These are phyloP conservation scores for Tubulanus polymorphus DNA, from an alignment of 2,888 invertebrate genomes.

Conservation along the genomic window DNA sequence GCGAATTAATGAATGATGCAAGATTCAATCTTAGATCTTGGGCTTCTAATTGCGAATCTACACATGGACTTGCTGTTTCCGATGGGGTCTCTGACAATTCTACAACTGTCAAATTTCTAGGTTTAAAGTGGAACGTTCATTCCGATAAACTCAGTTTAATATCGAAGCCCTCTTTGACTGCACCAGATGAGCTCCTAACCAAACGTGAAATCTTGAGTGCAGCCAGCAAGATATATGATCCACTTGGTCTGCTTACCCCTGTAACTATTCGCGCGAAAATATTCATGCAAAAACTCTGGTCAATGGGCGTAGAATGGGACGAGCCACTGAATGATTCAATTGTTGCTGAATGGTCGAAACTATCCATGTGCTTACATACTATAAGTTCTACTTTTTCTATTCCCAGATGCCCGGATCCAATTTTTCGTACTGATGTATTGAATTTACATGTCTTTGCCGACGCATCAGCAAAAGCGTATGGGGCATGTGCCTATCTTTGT, in stretches of 20 bases:
- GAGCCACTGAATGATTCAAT: background rate
- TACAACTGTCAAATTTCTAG: slow-evolving; percentile 1
- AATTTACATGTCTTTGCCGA: background rate
- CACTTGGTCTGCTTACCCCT: background rate
- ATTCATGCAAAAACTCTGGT: background rate
- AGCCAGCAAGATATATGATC: background rate
- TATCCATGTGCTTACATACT: background rate
- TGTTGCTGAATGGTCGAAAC: background rate
- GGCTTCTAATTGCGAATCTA: background rate
- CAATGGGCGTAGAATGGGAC: background rate
- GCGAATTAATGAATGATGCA: background rate
- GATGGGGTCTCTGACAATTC: background rate
- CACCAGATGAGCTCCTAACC: background rate
- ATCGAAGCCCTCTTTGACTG: background rate
- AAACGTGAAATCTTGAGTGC: background rate
- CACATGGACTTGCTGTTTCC: background rate
- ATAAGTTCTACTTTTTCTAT: background rate
- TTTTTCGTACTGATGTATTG: too few species aligned
- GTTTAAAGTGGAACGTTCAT: background rate
- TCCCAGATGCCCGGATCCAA: too few species aligned
- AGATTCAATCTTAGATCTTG: slow-evolving; percentile 1
- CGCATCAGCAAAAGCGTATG: background rate
- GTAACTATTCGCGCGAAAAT: background rate
- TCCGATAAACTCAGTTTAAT: background rate
- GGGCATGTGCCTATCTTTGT: too few species aligned